Conservation (phyloP, 2,888 invertebrate genomes). For the Drosophila putrida region DNA sequence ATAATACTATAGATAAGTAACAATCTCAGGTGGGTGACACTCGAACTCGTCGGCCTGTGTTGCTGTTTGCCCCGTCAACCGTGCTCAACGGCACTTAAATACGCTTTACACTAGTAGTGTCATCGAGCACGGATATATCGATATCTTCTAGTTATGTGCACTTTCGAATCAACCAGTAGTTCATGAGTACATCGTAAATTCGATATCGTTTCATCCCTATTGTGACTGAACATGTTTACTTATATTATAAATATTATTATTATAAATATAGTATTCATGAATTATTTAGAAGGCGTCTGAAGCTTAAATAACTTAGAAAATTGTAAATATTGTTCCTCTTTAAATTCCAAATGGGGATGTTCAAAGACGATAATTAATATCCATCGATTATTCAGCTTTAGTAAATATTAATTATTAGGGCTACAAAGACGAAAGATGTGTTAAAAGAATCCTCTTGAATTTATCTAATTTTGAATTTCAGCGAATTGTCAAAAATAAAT, state of each 20-base stretch:
- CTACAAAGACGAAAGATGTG: too few relatives aligned
- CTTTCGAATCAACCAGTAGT: background rate
- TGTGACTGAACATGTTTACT: background rate
- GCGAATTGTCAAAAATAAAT: too few relatives aligned
- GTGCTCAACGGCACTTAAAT: conserved; percentile 65
- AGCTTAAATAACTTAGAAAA: background rate
- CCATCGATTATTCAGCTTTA: background rate
- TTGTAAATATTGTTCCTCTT: too few relatives aligned
- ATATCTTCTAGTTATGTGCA: background rate
- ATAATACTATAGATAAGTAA: conserved; percentile 50
- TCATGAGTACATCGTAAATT: background rate
- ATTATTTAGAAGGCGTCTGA: too few relatives aligned
- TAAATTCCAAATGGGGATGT: too few relatives aligned
- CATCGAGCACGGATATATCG: conserved; percentile 27
- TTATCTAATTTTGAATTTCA: too few relatives aligned
- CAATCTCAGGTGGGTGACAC: conserved; percentile 39
- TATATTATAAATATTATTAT: too few relatives aligned
- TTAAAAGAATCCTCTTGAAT: too few relatives aligned
- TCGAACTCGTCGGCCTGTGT: conserved; percentile 47
- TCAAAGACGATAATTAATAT: background rate
- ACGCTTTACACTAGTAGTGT: conserved; percentile 35
- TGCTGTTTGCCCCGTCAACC: conserved; percentile 48
- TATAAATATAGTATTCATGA: too few relatives aligned
- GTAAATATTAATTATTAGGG: background rate
- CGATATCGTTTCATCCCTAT: background rate